Base-by-base conservation (phyloP, 2,888 invertebrate species). In the Agrypnus murinus region DNA sequence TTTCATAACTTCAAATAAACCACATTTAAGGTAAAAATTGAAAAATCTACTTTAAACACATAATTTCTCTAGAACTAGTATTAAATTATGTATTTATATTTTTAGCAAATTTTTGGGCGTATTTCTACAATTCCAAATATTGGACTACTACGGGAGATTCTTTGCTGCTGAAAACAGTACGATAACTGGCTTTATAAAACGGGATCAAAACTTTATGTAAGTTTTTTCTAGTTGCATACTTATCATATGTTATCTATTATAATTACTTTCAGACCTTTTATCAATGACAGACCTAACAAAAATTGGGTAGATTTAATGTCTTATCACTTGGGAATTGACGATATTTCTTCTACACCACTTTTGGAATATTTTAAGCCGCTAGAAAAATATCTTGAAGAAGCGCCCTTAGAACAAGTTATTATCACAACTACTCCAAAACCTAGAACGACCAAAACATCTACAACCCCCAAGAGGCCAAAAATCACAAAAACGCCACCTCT, bases 121-220 rank as follows among this genome's bases (percentile, higher is more conserved):
- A 0, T 86, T 90, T 67, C 77, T 89, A 15, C 89, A 89, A 77
- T 90, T 90, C 77, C 89, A 90, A 84, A 84, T 90, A 14, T 85
- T 88, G 64, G 87, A 88, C 72, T 78, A 82, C 60, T 81, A 82
- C 60, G 74, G 77, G 68, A 72, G 74, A 14, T 65, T 34, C 31
- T 66, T 57, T 38, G 14, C 53, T 36, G 57, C 14, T 7, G 60
- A 63, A 58, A 59, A 58, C 53, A 57, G 70, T 15, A 40, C 14
- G 45, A 66, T 48, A 32, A 34, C 31, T 2, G 15, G 14, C 76
- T 76, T 65, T 14, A 72, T 80, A 63, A 72, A 72, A 34, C 60
- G 74, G 10, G 81, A 81, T 58, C 71, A 76, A 32, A 76, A 77
- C 65, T 81, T 81, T 60, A 69, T 43, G 80, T 81, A 75, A 77